Evolutionary conservation across 1,140 invertebrate species (phyloP), one percentile per base, ranked within the genome.

Genomic region (Thaumatotibia leucotreta): DNA sequence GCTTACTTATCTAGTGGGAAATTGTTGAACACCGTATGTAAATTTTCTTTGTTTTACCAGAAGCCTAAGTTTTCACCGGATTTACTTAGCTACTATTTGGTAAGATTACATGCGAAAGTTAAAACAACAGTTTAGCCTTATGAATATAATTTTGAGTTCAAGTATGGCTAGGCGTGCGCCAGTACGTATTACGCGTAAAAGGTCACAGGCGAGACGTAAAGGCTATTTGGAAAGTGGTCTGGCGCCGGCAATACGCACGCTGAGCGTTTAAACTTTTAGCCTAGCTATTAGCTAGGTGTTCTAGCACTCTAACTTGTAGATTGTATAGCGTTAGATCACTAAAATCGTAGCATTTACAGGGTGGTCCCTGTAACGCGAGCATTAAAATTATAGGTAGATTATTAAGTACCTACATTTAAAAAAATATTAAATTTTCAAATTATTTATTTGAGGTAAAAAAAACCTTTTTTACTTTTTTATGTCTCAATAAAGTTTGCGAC

Each of bases 151-250:
- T 20, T 45, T 20, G n/a, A 45, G 39, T 17, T 45, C 39, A 45
- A 45, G 39, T 20, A 45, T 20, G 39, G 69, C 80, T 82, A 82
- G 78, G 77, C 79, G 84, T 67, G 72, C 77, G 74, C 75, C 69
- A 79, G 79, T 79, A 70, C 72, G 76, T 73, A 70, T 68, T 80
- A 76, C 76, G 79, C 85, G 76, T 85, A 86, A 90, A 88, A 90
- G 88, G 88, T 90, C 84, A 84, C 82, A 86, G 85, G 82, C 88
- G 78, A 90, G 88, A 88, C 88, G 73, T 75, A 79, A 85, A 90
- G 86, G 86, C 82, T 88, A 86, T 86, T 88, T 80, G 88, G 85
- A 90, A 88, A 88, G 88, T 88, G 73, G 86, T 79, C 69, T 88
- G 88, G 88, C 88, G 88, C 88, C 88, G 64, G 69, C 66, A 68